Evolutionary conservation across 2,797 vertebrate genomes (phyloP).

Genomic region (Allobates femoralis): DNA sequence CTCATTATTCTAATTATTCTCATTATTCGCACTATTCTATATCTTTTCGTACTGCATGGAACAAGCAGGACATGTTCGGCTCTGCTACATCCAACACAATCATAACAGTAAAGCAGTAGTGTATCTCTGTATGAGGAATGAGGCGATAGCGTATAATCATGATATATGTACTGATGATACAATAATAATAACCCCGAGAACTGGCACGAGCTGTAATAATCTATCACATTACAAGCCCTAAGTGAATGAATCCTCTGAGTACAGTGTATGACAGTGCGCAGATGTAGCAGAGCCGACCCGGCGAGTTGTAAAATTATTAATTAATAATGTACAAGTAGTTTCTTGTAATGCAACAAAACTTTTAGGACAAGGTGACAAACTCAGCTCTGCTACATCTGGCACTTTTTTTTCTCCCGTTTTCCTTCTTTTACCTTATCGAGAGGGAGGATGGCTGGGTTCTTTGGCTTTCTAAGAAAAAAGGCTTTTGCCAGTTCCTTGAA

Average conservation of each 20-base stretch:
- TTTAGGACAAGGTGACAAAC: neutral
- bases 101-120: no score
- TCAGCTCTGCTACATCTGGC: neutral
- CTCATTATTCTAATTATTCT: no score
- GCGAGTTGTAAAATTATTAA: no score
- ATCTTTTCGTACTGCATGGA: neutral
- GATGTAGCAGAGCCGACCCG: constrained; percentile 3
- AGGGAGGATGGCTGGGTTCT: neutral
- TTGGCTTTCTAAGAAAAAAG: constrained; percentile 1
- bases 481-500: constrained; percentile 25
- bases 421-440: constrained; percentile 37
- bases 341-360: neutral
- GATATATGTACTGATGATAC: neutral
- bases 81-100: constrained; percentile 10
- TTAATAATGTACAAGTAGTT: neutral
- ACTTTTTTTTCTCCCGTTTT: neutral
- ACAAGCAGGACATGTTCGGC: neutral
- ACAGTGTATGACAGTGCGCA: neutral
- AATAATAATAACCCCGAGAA: neutral
- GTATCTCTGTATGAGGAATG: no score
- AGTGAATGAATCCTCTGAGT: neutral
- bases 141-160: no score
- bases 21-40: no score
- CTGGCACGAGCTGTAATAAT: neutral
- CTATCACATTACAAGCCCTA: neutral